A percentile compares a stretch with the other conserved stretches of the same genome.
Evolutionary conservation across 2,113 vertebrate species (phyloP).

Genomic region (Eudyptes chrysolophus): DNA sequence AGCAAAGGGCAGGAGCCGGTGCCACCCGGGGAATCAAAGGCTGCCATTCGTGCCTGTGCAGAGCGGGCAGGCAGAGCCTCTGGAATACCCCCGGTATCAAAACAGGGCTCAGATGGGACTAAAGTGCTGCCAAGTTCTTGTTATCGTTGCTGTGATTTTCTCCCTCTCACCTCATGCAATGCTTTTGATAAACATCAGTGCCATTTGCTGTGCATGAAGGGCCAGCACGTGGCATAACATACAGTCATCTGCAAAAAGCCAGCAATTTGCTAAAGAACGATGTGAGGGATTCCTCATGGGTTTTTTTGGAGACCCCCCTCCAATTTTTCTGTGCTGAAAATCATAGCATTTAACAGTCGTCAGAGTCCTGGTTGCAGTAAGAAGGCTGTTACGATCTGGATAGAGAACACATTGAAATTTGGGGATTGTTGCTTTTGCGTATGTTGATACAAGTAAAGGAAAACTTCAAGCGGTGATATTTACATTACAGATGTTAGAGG

Average conservation of each 20-base stretch:
- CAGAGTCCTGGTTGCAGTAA: background rate
- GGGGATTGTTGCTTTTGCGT: background rate
- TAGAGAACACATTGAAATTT: background rate
- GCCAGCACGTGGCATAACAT: background rate
- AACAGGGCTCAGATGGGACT: background rate
- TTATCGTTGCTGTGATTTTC: background rate
- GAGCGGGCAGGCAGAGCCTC: background rate
- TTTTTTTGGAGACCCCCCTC: background rate
- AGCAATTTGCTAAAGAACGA: background rate
- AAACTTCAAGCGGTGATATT: background rate
- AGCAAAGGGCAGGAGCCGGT: background rate
- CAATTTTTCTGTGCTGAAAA: background rate
- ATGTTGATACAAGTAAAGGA: background rate
- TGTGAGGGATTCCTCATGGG: background rate
- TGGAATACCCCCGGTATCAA: background rate
- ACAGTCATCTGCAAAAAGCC: background rate
- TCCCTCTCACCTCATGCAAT: background rate
- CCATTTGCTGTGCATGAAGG: background rate
- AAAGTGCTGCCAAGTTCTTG: background rate
- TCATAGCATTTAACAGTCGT: background rate
- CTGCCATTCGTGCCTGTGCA: background rate
- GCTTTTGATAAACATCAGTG: background rate
- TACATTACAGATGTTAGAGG: background rate
- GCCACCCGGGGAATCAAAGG: constrained; percentile 9
- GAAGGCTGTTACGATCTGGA: background rate